These are phyloP conservation scores for Anabas testudineus DNA, from an alignment of 2,797 vertebrate species.

Conservation along the genomic window DNA sequence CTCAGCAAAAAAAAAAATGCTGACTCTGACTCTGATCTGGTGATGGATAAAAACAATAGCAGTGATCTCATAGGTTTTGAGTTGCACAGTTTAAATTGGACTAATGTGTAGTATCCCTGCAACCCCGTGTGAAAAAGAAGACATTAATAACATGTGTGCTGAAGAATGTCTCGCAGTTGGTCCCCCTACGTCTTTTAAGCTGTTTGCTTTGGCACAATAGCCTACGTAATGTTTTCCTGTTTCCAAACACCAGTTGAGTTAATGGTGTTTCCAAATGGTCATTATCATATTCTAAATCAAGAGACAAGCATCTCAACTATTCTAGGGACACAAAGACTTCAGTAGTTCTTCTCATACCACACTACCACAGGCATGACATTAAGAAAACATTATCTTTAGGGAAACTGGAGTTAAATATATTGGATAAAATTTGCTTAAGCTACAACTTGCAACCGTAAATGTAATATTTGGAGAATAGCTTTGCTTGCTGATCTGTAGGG, in stretches of 20 bases:
- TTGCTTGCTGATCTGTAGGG: slow-evolving; percentile 8
- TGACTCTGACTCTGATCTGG: too few species aligned
- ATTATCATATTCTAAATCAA: slow-evolving; percentile 15
- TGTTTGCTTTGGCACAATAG: not conserved
- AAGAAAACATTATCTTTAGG: slow-evolving; percentile 19
- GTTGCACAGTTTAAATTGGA: slow-evolving; percentile 13
- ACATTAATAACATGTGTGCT: not conserved
- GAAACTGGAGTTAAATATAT: too few species aligned
- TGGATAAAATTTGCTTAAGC: too few species aligned
- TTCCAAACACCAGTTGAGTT: slow-evolving; percentile 27
- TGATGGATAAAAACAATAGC: not conserved
- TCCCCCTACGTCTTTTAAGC: not conserved
- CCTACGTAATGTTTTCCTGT: not conserved
- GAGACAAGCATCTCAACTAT: slow-evolving; percentile 18
- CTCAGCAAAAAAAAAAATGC: too few species aligned
- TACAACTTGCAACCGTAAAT: too few species aligned
- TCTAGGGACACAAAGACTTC: too few species aligned
- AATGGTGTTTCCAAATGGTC: slow-evolving; percentile 1
- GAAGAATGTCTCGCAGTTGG: not conserved
- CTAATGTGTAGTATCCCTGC: not conserved
- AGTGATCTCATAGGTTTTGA: too few species aligned
- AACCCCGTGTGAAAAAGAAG: too few species aligned
- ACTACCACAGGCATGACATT: slow-evolving; percentile 9
- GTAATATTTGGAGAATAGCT: too few species aligned
- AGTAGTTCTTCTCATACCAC: not conserved